phyloP scores from a whole-genome alignment of 2,888 invertebrate genomes.

The Cephalotes varians region DNA sequence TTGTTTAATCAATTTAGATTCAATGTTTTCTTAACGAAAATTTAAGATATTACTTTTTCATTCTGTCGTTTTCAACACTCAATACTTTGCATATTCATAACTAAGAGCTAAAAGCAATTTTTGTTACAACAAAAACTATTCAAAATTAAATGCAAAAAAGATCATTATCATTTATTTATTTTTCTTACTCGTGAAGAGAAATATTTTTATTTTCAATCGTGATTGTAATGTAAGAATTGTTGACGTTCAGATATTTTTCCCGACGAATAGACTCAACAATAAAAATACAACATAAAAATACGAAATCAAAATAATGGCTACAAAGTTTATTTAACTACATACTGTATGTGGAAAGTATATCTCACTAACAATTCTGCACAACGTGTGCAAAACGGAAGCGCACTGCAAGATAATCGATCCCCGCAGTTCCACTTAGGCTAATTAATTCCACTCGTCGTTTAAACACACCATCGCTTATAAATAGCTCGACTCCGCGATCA shows the following conservation, averaged over 20 bases:
- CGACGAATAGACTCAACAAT: not conserved
- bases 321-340: not conserved
- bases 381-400: not conserved
- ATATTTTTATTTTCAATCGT: not conserved
- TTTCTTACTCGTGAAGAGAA: not conserved
- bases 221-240: not conserved
- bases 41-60: not conserved
- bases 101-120: not conserved
- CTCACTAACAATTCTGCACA: not conserved
- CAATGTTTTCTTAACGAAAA: not conserved
- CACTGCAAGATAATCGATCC: slow-evolving; percentile 36
- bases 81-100: not conserved
- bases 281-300: not conserved
- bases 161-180: not conserved
- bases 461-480: slow-evolving; percentile 43
- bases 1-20: not conserved
- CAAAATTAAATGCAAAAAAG: not conserved
- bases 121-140: not conserved
- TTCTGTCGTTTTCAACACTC: not conserved
- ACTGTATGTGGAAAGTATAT: not conserved
- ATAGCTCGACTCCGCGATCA: slow-evolving; percentile 40
- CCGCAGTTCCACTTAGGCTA: slow-evolving; percentile 13
- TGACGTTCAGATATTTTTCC: not conserved
- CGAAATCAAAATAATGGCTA: not conserved
- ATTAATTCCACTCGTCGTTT: slow-evolving; percentile 57